Evolutionary conservation across 2,888 invertebrate genomes (phyloP).

Genomic region (Tachina grossa): DNA sequence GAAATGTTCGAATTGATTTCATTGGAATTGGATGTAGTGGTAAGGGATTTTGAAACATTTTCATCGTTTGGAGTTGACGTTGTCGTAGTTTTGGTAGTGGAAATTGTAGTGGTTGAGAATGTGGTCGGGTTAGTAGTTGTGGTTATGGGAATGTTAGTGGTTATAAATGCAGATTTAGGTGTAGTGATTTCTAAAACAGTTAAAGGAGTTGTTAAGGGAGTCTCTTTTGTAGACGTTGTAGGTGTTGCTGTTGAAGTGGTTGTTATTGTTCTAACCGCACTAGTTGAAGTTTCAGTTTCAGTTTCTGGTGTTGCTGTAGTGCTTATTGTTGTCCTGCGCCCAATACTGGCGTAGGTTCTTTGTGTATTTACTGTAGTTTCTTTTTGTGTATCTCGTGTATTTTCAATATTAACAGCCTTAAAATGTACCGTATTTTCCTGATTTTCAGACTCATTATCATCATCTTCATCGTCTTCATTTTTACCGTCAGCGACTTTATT

Average conservation of each 20-base stretch:
- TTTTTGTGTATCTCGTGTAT: slow-evolving; percentile 76
- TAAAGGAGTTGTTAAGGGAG: slow-evolving; percentile 73
- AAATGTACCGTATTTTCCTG: slow-evolving; percentile 81
- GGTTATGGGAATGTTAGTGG: slow-evolving; percentile 71
- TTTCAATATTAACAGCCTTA: slow-evolving; percentile 76
- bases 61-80: slow-evolving; percentile 51
- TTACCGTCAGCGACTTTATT: slow-evolving; percentile 64
- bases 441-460: slow-evolving; percentile 74
- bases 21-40: slow-evolving; percentile 69
- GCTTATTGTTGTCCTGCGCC: slow-evolving; percentile 79
- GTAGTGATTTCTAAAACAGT: slow-evolving; percentile 74
- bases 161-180: slow-evolving; percentile 74
- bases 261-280: slow-evolving; percentile 73
- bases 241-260: slow-evolving; percentile 73
- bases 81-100: slow-evolving; percentile 72
- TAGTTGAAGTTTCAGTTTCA: slow-evolving; percentile 73
- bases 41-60: slow-evolving; percentile 49
- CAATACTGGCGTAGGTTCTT: slow-evolving; percentile 80
- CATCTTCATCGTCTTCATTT: slow-evolving; percentile 72
- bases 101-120: slow-evolving; percentile 74
- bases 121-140: slow-evolving; percentile 72
- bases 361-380: slow-evolving; percentile 65
- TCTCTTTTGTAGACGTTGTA: slow-evolving; percentile 75
- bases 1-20: slow-evolving; percentile 66
- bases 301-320: slow-evolving; percentile 74